A percentile compares a stretch with the other conserved stretches of the same genome.
Evolutionary conservation across 2,113 vertebrate species (phyloP).

Genomic region (Microcebus griseorufus): DNA sequence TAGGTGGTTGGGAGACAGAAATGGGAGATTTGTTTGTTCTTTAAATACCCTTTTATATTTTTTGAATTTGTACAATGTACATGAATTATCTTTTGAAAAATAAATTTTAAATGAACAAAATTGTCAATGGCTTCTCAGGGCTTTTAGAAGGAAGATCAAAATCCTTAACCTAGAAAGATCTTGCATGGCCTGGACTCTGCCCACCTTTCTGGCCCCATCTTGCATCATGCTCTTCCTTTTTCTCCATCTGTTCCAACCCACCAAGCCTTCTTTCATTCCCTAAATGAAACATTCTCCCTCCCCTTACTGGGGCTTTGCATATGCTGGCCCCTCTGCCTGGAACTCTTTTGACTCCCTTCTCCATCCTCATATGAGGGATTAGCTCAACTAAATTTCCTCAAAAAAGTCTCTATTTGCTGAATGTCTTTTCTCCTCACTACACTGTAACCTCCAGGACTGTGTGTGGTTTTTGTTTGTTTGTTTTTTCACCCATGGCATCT

Average conservation of each 20-base stretch:
- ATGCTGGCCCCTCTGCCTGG: not conserved
- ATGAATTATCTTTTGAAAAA: slow-evolving; percentile 29
- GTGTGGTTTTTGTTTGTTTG: not conserved
- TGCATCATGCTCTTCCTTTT: not conserved
- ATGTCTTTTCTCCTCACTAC: not conserved
- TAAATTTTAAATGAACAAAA: not conserved
- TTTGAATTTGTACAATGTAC: not conserved
- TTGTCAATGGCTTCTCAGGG: not conserved
- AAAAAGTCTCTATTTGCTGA: not conserved
- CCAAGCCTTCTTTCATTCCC: not conserved
- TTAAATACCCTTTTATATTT: slow-evolving; percentile 29
- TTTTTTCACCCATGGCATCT: not conserved
- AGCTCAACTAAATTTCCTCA: not conserved
- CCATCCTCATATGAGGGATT: not conserved
- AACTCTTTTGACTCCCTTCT: not conserved
- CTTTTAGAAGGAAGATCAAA: slow-evolving; percentile 38
- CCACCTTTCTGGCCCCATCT: not conserved
- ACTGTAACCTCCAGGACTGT: not conserved
- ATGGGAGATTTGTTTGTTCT: not conserved
- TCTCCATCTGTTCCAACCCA: not conserved
- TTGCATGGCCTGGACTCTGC: not conserved
- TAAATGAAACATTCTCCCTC: not conserved
- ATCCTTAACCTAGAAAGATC: not conserved
- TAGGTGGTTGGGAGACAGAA: not conserved
- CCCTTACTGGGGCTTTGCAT: not conserved